Conservation (phyloP, 2,888 invertebrate genomes). For the Leptopilina syphax region DNA sequence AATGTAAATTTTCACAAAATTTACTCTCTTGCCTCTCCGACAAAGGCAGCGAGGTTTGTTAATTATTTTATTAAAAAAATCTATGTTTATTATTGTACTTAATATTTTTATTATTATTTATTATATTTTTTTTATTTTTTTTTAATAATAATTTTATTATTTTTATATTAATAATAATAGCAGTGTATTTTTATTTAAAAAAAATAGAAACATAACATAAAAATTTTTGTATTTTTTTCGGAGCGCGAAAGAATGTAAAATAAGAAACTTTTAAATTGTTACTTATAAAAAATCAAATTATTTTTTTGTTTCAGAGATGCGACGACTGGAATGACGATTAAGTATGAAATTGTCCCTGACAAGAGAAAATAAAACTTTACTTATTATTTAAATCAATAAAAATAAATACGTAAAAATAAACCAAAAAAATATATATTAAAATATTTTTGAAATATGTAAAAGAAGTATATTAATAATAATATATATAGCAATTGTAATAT, state of each 20-base stretch:
- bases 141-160: too few relatives aligned
- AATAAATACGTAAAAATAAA: neutral
- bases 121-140: too few relatives aligned
- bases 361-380: too few relatives aligned
- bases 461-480: too few relatives aligned
- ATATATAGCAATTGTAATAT: too few relatives aligned
- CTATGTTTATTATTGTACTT: conserved; percentile 1
- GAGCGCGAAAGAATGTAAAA: too few relatives aligned
- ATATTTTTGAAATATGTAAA: too few relatives aligned
- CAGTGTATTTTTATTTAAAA: too few relatives aligned
- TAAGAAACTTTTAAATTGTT: conserved; percentile 20
- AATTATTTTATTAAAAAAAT: conserved; percentile 3
- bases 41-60: conserved; percentile 80
- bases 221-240: too few relatives aligned
- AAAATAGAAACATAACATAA: too few relatives aligned
- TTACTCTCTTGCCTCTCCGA: conserved; percentile 84
- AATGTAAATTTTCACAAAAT: conserved; percentile 83
- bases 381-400: too few relatives aligned
- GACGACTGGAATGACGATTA: conserved; percentile 83
- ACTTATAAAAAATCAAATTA: neutral
- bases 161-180: too few relatives aligned
- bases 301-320: conserved; percentile 78
- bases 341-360: neutral
- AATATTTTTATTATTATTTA: neutral
- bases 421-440: neutral